Conservation (phyloP, 2,797 vertebrate species). For the Pipistrellus nathusii region DNA sequence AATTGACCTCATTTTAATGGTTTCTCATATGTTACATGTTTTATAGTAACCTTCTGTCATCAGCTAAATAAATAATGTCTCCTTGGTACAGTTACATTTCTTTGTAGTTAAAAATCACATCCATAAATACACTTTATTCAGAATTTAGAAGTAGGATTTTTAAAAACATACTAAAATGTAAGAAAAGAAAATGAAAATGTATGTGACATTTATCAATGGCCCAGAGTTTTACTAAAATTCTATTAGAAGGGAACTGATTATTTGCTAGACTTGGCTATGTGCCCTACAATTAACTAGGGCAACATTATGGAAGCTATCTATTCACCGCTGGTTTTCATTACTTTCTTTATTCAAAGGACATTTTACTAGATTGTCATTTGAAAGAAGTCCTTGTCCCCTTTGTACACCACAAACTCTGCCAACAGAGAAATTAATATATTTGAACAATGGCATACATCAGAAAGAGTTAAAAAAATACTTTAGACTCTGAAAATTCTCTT, state of each 20-base stretch:
- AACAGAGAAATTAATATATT: background rate
- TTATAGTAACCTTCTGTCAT: slow-evolving; percentile 85
- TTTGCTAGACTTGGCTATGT: background rate
- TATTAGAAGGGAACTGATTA: background rate
- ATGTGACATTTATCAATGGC: slow-evolving; percentile 10
- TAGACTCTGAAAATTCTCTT: background rate
- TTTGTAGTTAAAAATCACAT: slow-evolving; percentile 58
- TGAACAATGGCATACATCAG: background rate
- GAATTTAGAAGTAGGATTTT: slow-evolving; percentile 13
- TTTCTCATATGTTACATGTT: slow-evolving; percentile 83
- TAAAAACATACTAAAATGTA: background rate
- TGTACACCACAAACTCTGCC: background rate
- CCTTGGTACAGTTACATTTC: slow-evolving; percentile 69
- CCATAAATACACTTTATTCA: slow-evolving; percentile 12
- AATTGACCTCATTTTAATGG: slow-evolving; percentile 85
- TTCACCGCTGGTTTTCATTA: background rate
- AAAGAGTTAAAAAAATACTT: slow-evolving; percentile 37
- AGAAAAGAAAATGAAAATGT: slow-evolving; percentile 25
- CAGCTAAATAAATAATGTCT: slow-evolving; percentile 81
- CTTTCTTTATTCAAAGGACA: slow-evolving; percentile 47
- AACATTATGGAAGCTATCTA: background rate
- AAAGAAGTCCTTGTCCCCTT: background rate
- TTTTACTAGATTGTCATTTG: background rate
- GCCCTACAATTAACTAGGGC: background rate
- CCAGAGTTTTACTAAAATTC: background rate